Base-by-base conservation (phyloP, 2,113 vertebrate genomes). In the Poecile atricapillus region DNA sequence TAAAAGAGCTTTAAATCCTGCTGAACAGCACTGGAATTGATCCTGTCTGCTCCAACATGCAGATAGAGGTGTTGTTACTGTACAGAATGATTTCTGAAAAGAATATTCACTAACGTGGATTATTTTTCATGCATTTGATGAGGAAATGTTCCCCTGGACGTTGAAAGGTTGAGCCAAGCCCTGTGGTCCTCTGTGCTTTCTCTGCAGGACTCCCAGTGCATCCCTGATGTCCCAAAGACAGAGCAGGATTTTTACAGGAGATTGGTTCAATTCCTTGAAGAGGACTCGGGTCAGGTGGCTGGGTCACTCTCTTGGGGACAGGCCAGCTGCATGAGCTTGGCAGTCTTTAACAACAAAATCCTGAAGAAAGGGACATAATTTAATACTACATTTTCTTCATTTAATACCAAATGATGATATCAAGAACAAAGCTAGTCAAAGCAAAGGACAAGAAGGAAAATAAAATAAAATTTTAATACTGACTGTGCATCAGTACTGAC, bases 1-100 rank as follows among this genome's bases (percentile, higher is more conserved):
- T 96, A 89, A 97, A 88, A 67, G 67, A 67, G 49, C 43, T 87
- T 96, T 95, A 87, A 95, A 93, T 73, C 65, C 63, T 93, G 24
- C 49, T 78, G 63, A 62, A 28, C 60, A 94, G 21, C 43, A 41
- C 77, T 87, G 75, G 84, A 89, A 84, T 85, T 63, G 60, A 85
- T 95, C 4, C n/a, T 74, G 56, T 77, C 90, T 91, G 44, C 58
- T 89, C n/a, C 25, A 77, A 49, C 19, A 39, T 24, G 17, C 70
- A 68, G 76, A 71, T 37, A 77, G 75, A 83, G 87, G 52, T 95
- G 53, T 35, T 55, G 19, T 94, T 94, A 91, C 69, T 41, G 10
- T 81, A 60, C 76, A 87, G 88, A 13, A 5, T 46, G n/a, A 67
- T 63, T 82, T 95, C 44, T 73, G 70, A 78, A 93, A 90, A 83